A percentile compares a stretch with the other conserved stretches of the same genome.
These are phyloP conservation scores for Pica pica DNA, from an alignment of 2,113 vertebrate species.

Conservation along the genomic window DNA sequence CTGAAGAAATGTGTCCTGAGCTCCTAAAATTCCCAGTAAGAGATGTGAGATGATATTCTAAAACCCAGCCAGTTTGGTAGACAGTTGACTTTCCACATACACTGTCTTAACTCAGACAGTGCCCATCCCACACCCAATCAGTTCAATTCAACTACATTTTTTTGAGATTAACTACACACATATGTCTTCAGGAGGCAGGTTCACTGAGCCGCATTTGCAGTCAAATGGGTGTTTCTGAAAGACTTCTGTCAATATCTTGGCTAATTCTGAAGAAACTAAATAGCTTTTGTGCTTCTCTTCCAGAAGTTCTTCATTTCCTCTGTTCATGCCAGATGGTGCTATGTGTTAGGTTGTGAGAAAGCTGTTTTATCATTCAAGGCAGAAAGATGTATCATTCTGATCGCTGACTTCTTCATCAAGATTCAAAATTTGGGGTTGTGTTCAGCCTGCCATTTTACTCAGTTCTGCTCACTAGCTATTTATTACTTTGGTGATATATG, in stretches of 20 bases:
- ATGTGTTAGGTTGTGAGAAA: conserved; percentile 48
- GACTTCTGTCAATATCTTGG: conserved; percentile 1
- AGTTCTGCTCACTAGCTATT: conserved; percentile 59
- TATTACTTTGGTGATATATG: conserved; percentile 8
- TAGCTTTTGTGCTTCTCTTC: conserved; percentile 42
- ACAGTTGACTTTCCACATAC: background rate
- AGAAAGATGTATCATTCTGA: conserved; percentile 51
- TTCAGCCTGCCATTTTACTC: conserved; percentile 46
- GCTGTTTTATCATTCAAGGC: conserved; percentile 53
- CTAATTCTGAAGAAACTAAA: background rate
- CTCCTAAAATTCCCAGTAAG: background rate
- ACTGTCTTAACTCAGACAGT: background rate
- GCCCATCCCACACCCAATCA: background rate
- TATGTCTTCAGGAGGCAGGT: background rate
- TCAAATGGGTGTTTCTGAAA: background rate
- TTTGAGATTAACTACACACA: background rate
- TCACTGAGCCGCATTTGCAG: background rate
- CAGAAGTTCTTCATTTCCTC: conserved; percentile 22
- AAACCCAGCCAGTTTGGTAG: background rate
- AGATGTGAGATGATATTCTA: background rate
- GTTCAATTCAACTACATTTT: background rate
- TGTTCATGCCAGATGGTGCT: conserved; percentile 54
- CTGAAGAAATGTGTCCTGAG: background rate
- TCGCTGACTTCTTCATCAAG: conserved; percentile 9
- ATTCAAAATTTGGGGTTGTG: conserved; percentile 35